These are phyloP conservation scores for Drosophila fulvimacula DNA, from an alignment of 2,888 invertebrate species.

Conservation along the genomic window DNA sequence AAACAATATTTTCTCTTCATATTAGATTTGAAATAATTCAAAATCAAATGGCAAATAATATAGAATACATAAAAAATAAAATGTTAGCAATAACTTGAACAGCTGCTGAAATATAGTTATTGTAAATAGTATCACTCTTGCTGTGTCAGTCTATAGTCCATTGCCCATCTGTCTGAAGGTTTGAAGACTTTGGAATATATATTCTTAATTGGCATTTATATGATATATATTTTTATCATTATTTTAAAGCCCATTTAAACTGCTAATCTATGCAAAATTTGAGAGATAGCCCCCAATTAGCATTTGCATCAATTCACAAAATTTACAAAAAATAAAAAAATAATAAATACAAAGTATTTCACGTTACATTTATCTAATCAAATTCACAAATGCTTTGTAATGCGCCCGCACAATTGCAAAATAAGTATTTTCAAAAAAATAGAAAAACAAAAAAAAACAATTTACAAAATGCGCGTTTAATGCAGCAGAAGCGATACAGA, in stretches of 20 bases:
- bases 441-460: conserved; percentile 7
- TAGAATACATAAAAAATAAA: not conserved
- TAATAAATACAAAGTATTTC: not conserved
- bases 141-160: not conserved
- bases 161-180: not conserved
- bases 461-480: conserved; percentile 38
- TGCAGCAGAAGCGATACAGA: conserved; percentile 10
- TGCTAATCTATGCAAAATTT: not conserved
- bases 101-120: not conserved
- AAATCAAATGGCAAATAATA: not conserved
- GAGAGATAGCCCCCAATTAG: not conserved
- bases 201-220: no score
- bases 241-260: not conserved
- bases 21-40: not conserved
- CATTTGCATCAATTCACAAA: not conserved
- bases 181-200: no score
- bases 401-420: conserved; percentile 40
- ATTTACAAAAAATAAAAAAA: not conserved
- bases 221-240: no score
- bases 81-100: not conserved
- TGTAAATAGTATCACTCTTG: not conserved
- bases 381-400: conserved; percentile 46
- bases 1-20: no score
- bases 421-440: conserved; percentile 26
- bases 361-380: conserved; percentile 31